phyloP scores from a whole-genome alignment of 2,113 vertebrate genomes.

The Archilochus colubris region DNA sequence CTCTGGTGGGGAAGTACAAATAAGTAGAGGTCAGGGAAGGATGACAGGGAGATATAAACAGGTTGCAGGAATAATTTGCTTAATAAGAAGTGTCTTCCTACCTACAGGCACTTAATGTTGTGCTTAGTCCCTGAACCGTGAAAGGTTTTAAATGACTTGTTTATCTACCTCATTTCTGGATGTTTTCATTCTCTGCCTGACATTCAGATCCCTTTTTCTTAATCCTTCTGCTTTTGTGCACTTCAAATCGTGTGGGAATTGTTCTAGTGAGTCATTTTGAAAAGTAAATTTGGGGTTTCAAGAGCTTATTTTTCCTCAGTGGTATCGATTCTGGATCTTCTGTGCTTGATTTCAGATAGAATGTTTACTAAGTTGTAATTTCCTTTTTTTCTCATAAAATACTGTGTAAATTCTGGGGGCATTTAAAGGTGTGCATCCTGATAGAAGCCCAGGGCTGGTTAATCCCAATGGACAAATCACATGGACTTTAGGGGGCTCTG shows the following conservation, averaged over 20 bases:
- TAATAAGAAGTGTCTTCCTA: neutral
- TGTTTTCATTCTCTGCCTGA: neutral
- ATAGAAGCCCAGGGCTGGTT: neutral
- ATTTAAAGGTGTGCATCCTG: neutral
- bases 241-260: neutral
- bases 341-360: too few relatives aligned
- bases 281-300: neutral
- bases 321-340: accelerated
- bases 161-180: neutral
- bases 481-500: neutral
- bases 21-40: neutral
- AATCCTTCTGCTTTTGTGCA: neutral
- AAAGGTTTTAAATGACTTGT: conserved; percentile 9
- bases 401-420: neutral
- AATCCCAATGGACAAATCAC: neutral
- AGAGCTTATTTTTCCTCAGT: neutral
- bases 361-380: neutral
- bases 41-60: neutral
- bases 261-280: neutral
- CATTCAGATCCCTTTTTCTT: neutral
- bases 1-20: neutral
- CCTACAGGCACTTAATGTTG: neutral
- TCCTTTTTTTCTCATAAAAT: neutral
- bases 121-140: neutral
- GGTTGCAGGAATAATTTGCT: neutral